Evolutionary conservation across 2,797 vertebrate species (phyloP), one percentile per base, ranked within the genome.

Genomic region (Poecilia picta): DNA sequence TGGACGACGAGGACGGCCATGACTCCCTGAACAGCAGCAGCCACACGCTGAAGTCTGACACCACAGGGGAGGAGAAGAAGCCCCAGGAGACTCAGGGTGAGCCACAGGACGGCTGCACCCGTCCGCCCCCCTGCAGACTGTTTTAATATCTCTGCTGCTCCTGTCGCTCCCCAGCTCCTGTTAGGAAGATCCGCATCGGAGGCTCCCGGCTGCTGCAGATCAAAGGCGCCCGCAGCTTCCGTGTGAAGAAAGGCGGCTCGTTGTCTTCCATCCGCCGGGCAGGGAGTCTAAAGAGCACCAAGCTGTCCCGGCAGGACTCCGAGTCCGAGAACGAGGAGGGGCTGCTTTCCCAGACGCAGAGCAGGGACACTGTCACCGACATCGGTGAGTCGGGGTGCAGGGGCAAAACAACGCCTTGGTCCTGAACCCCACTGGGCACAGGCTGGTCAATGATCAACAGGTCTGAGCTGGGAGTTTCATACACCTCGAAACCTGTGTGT

Each of bases 271-370:
- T 99, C 88, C 98, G 97, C 88, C 96, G 97, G 79, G 98, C 98
- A 49, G 98, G 98, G 87, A 99, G 98, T 95, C 96, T 99, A 93
- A 99, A 99, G 95, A 99, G 98, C 97, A 98, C 97, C 95, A 99
- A 99, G 95, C 93, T 99, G 94, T 97, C 98, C 89, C 96, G 98
- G 87, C 98, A 99, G 95, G 98, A 99, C 95, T 99, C 98, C 0
- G 98, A 98, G 96, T 99, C 98, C 31, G 98, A 99, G 95, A 99
- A 98, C 90, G 98, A 99, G 75, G 98, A 99, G 82, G 97, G 97
- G 82, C 95, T 98, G 93, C 96, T 99, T 92, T 99, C 97, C 83
- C 98, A 99, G 93, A 94, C 93, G 0, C 93, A 95, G 2, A 99
- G 98, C 97, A 96, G 98, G 94, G 98, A 99, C 96, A 99, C 98